Evolutionary conservation across 1,140 invertebrate species (phyloP), one percentile per base, ranked within the genome.

Genomic region (Caenorhabditis remanei): DNA sequence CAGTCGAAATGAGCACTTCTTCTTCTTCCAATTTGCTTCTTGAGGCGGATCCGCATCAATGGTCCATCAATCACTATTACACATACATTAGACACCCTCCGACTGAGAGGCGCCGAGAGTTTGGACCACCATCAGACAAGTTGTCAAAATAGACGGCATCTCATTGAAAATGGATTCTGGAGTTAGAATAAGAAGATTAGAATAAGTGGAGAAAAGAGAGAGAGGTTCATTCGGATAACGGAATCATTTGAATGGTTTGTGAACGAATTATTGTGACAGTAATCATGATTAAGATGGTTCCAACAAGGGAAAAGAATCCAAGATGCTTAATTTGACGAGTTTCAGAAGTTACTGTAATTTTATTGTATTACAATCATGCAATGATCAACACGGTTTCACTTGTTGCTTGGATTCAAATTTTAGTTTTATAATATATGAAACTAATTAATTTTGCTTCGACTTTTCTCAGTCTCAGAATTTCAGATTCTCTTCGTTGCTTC

Each of bases 1-100:
- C 16, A 79, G 71, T 79, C 53, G 71, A 50, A 50, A 50, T 53
- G 71, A 79, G 71, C 46, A 79, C 21, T 50, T 21, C 11, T 7
- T 32, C 14, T 4, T 40, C 11, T 43, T 32, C 65, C 65, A 43
- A 71, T 43, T 71, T 71, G 43, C 71, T 79, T 32, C 32, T 32
- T 50, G 46, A 79, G 71, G 71, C 46, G 71, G 71, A 79, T 79
- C 43, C 71, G 46, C 43, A 79, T 79, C 71, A 79, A 79, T 79
- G 46, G 46, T 79, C 71, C 71, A 79, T 79, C 71, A 79, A 79
- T 79, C 71, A 79, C 71, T 79, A 79, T 79, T 79, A 79, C 71
- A 79, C 71, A 79, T 46, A 48, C 46, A 79, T 50, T 63, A 50
- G 71, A 79, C 71, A 79, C 71, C n/a, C 13, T n/a, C 61, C 43